phyloP scores from a whole-genome alignment of 2,113 vertebrate genomes.

The Anoura caudifer region DNA sequence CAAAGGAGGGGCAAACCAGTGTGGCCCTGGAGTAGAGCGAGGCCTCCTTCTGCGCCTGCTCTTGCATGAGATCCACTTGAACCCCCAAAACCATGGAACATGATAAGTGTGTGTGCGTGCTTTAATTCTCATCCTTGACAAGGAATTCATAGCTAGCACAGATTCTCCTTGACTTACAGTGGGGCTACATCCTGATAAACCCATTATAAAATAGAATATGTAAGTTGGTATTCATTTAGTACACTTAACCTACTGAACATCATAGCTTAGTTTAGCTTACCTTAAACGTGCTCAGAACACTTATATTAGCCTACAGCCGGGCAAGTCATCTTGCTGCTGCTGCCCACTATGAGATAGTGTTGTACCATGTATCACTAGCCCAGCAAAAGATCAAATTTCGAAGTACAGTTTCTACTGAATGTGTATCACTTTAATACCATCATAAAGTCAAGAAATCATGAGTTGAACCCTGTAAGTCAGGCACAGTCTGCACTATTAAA shows the following conservation, averaged over 20 bases:
- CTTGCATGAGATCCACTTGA: rapidly evolving
- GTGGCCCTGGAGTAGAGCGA: neutral
- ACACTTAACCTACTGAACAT: too few relatives aligned
- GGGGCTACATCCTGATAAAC: neutral
- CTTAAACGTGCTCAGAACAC: neutral
- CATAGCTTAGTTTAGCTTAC: too few relatives aligned
- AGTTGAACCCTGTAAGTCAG: neutral
- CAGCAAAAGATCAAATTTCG: neutral
- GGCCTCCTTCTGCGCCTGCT: neutral
- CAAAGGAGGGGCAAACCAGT: too few relatives aligned
- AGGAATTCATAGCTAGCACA: neutral
- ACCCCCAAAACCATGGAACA: neutral
- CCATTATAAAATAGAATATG: neutral
- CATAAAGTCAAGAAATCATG: neutral
- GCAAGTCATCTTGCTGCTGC: neutral
- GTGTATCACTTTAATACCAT: neutral
- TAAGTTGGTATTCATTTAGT: neutral
- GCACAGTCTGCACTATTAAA: neutral
- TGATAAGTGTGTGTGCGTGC: neutral
- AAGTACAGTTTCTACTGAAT: neutral
- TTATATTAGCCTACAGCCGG: too few relatives aligned
- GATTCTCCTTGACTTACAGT: too few relatives aligned
- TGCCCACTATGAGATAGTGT: neutral
- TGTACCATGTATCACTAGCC: neutral
- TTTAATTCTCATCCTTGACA: neutral